Conservation (phyloP, 2,113 vertebrate genomes). For the Salvelinus fontinalis region DNA sequence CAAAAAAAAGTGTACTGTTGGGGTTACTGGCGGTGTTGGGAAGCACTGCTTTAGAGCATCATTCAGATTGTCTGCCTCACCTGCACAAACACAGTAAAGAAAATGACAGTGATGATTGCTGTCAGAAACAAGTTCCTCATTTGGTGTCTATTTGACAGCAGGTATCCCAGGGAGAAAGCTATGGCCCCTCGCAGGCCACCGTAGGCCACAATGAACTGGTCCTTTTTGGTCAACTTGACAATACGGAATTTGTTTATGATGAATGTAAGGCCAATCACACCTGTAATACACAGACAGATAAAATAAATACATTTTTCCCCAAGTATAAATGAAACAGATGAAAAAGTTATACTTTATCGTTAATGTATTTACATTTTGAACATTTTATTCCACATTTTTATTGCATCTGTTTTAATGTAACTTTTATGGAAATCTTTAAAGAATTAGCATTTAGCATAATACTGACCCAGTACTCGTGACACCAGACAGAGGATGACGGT, state of each 20-base stretch:
- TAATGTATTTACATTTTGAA: background rate
- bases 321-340: no score
- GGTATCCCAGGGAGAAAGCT: conserved; percentile 91
- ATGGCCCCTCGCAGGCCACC: conserved; percentile 94
- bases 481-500: conserved; percentile 90
- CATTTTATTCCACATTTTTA: background rate
- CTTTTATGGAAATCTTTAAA: no score
- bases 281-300: conserved; percentile 61
- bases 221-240: conserved; percentile 91
- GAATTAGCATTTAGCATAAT: no score
- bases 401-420: background rate
- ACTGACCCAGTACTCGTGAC: conserved; percentile 86
- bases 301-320: no score
- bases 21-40: no score
- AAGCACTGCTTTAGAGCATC: no score
- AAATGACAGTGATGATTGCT: conserved; percentile 95
- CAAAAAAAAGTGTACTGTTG: no score
- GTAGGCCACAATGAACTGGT: conserved; percentile 97
- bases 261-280: conserved; percentile 88
- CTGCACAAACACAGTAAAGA: conserved; percentile 98
- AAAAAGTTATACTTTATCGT: no score
- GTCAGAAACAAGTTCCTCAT: conserved; percentile 93
- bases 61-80: conserved; percentile 60
- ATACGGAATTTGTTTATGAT: conserved; percentile 96
- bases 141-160: conserved; percentile 72